Evolutionary conservation across 2,113 vertebrate species (phyloP), one percentile per base, ranked within the genome.

Genomic region (Hepsetus odoe): DNA sequence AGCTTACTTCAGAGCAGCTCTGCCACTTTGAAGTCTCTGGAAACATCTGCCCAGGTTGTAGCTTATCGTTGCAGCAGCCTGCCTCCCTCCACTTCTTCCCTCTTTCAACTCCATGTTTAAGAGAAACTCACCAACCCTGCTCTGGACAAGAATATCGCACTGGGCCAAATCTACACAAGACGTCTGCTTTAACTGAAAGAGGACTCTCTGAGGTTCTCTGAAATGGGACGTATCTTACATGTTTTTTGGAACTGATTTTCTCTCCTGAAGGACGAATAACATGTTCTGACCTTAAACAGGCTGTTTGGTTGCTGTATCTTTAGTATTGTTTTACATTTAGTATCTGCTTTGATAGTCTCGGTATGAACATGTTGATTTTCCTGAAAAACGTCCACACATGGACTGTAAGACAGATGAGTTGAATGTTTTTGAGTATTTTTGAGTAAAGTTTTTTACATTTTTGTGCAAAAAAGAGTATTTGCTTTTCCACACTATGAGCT

Each of bases 21-120:
- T 33, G 74, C 35, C 53, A 77, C 77, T 85, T 85, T 87, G 85
- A 85, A 83, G 85, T 85, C 81, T 74, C 59, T 61, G n/a, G 22
- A 70, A 86, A 83, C 85, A 86, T 83, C 85, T 85, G 83, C 64
- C 46, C 81, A 79, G 68, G 67, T 65, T 80, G 83, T 61, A 61
- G 66, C 72, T 56, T 38, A 74, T 62, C 61, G 65, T 61, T 70
- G 20, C 55, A 73, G 53, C 70, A 55, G 26, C 68, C 58, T 61
- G 13, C 35, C 74, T 53, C 24, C 74, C 2, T 46, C 49, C 53
- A 26, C 64, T 20, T 58, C 40, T 59, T 30, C 56, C n/a, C 75
- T 69, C 62, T 80, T 72, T 74, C 66, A 74, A 42, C 72, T 74
- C 33, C 30, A 26, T 35, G 20, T 30, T 26, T 55, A 75, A 64